Conservation (phyloP, 2,113 vertebrate species). For the Tyto alba region DNA sequence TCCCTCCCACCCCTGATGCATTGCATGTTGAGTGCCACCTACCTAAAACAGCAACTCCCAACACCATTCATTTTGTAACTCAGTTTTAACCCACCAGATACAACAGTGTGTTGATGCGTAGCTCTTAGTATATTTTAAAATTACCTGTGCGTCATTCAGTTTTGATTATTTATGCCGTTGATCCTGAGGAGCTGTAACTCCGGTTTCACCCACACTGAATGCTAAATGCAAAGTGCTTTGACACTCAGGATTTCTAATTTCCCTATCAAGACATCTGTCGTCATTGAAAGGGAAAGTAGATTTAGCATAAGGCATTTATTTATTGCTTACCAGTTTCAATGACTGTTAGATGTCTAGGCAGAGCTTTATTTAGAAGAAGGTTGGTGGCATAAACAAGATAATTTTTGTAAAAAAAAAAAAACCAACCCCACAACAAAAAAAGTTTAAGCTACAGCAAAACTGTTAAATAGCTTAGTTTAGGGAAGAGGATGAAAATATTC, state of each 20-base stretch:
- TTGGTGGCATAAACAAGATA: not conserved
- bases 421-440: fast-evolving
- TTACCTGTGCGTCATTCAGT: not conserved
- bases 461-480: not conserved
- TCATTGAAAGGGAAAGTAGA: not conserved
- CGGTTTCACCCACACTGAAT: not conserved
- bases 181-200: not conserved
- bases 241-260: conserved; percentile 9
- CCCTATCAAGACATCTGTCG: not conserved
- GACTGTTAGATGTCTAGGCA: not conserved
- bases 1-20: not conserved
- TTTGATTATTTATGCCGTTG: not conserved
- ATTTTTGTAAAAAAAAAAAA: not conserved
- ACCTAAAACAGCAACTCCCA: not conserved
- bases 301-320: not conserved
- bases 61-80: not conserved
- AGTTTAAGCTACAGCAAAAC: not conserved
- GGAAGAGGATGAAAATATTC: not conserved
- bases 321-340: not conserved
- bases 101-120: fast-evolving
- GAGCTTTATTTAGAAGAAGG: not conserved
- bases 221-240: conserved; percentile 4
- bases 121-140: not conserved
- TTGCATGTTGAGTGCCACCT: not conserved
- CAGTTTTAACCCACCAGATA: not conserved